Percentiles rank a stretch among this genome's conserved stretches.
Conservation (phyloP, 1,140 invertebrate genomes). For the Reticulitermes speratus region DNA sequence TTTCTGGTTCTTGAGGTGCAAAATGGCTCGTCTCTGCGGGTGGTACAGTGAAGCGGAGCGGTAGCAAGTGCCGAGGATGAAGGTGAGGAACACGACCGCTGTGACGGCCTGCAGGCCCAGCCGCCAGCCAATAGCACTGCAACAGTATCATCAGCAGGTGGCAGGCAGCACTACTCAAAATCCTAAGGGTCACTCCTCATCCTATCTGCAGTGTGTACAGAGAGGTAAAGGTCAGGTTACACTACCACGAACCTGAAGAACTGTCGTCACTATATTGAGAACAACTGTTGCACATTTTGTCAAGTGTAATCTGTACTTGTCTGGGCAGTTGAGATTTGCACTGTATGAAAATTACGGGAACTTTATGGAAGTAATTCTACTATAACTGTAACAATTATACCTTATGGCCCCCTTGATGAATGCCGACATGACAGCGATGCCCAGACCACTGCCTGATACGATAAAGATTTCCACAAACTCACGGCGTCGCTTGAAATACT, state of each 20-base stretch:
- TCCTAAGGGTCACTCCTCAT: too few species aligned
- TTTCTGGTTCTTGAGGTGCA: constrained; percentile 89
- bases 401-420: constrained; percentile 76
- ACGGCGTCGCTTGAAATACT: constrained; percentile 82
- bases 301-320: too few species aligned
- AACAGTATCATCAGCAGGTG: constrained; percentile 46
- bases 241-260: too few species aligned
- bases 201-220: too few species aligned
- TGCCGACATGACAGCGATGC: constrained; percentile 78
- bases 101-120: constrained; percentile 83
- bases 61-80: constrained; percentile 85
- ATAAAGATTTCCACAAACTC: constrained; percentile 87
- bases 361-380: too few species aligned
- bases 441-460: constrained; percentile 79
- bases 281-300: too few species aligned
- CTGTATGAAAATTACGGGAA: too few species aligned
- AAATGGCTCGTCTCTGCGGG: constrained; percentile 81
- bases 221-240: too few species aligned
- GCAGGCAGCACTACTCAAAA: too few species aligned
- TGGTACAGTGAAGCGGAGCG: constrained; percentile 87
- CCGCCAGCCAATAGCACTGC: constrained; percentile 79
- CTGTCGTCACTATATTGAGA: too few species aligned
- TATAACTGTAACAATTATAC: constrained; percentile 49
- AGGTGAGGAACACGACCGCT: constrained; percentile 77
- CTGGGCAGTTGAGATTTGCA: too few species aligned